These are phyloP conservation scores for Sitta carolinensis DNA, from an alignment of 2,797 vertebrate genomes.

Conservation along the genomic window DNA sequence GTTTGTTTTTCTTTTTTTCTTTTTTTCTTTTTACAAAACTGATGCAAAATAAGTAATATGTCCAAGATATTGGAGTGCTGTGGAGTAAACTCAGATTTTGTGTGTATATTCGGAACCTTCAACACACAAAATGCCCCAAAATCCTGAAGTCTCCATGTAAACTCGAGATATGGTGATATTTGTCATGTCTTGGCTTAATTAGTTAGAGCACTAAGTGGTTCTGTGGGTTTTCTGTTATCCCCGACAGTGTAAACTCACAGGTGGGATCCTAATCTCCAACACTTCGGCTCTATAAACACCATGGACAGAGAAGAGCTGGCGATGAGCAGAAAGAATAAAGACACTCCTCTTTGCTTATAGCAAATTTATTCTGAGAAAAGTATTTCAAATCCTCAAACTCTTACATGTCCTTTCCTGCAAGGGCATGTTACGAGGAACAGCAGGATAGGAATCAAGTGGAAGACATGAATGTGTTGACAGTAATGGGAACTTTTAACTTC, in stretches of 20 bases:
- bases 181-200: background rate
- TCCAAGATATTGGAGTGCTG: background rate
- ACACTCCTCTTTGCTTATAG: accelerated
- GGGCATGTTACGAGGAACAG: background rate
- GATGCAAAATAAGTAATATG: background rate
- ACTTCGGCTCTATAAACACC: background rate
- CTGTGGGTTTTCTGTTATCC: background rate
- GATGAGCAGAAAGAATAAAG: background rate
- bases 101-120: background rate
- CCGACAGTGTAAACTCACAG: accelerated
- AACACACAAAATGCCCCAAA: background rate
- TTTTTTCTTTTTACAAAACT: background rate
- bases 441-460: background rate
- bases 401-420: accelerated
- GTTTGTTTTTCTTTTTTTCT: background rate
- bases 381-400: background rate
- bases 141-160: background rate
- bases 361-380: background rate
- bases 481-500: background rate
- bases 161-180: background rate
- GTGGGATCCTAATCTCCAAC: background rate
- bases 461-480: background rate
- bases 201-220: background rate
- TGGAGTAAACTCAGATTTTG: accelerated
- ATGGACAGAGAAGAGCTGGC: background rate